Conservation (phyloP, 2,113 vertebrate genomes). For the Romanogobio albipinnatus region DNA sequence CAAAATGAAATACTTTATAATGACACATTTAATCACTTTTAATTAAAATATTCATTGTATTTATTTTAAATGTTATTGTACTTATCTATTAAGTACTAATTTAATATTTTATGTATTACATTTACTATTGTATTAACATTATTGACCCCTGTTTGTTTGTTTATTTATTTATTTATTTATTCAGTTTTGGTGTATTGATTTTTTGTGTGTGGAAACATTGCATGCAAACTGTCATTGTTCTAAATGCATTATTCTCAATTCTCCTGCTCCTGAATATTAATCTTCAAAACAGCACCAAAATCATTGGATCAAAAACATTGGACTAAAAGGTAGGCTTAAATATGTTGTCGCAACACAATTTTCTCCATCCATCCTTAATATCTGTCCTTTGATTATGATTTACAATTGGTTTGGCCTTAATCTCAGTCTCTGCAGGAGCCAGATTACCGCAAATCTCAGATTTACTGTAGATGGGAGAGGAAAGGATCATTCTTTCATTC, state of each 20-base stretch:
- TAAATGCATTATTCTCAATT: background rate
- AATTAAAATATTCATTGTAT: background rate
- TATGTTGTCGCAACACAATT: slow-evolving; percentile 1
- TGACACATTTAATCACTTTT: background rate
- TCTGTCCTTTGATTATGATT: slow-evolving; percentile 28
- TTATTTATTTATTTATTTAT: background rate
- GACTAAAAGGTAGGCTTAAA: background rate
- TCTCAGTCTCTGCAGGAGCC: slow-evolving; percentile 17
- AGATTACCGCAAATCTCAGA: slow-evolving; percentile 31
- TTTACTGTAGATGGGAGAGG: slow-evolving; percentile 28
- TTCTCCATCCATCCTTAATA: background rate
- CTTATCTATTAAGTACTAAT: background rate
- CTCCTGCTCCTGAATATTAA: background rate
- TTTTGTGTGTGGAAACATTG: background rate
- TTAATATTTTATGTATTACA: background rate
- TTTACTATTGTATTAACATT: background rate
- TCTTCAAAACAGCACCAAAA: background rate
- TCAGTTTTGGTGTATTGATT: background rate
- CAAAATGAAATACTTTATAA: background rate
- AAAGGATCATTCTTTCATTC: slow-evolving; percentile 25
- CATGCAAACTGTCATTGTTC: background rate
- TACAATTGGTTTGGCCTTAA: slow-evolving; percentile 34
- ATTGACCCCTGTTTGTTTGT: background rate
- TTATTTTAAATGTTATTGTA: background rate
- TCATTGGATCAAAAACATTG: background rate